These are phyloP conservation scores for Lophura nycthemera DNA, from an alignment of 2,113 vertebrate genomes.

Conservation along the genomic window DNA sequence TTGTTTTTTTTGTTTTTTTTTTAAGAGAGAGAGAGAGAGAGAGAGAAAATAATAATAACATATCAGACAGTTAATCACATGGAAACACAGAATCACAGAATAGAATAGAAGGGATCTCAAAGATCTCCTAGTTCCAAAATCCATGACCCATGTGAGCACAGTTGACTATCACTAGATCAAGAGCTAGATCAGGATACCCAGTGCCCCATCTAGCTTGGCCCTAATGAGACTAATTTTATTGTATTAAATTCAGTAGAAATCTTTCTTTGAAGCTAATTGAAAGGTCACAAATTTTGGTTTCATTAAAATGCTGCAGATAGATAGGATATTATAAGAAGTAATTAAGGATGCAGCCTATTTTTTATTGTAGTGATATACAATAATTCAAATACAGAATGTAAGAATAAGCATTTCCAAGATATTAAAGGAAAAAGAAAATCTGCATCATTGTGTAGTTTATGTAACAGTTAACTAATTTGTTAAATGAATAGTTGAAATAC, in stretches of 20 bases:
- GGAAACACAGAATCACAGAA: too few relatives aligned
- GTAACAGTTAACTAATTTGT: fast-evolving
- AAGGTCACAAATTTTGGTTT: background rate
- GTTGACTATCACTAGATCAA: too few relatives aligned
- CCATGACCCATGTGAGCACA: too few relatives aligned
- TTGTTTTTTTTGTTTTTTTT: too few relatives aligned
- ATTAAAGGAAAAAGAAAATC: background rate
- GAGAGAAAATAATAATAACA: background rate
- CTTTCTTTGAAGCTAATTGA: background rate
- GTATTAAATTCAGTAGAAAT: background rate
- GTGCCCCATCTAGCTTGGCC: too few relatives aligned
- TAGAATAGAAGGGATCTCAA: too few relatives aligned
- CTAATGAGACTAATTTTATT: background rate
- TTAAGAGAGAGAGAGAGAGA: too few relatives aligned
- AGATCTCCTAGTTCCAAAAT: too few relatives aligned
- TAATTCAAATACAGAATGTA: background rate
- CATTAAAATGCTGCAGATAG: background rate
- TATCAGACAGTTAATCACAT: background rate
- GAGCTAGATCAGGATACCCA: too few relatives aligned
- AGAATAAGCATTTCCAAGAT: background rate
- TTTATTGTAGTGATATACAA: background rate
- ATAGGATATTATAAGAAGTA: background rate
- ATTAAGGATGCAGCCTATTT: background rate
- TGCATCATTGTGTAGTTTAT: background rate
- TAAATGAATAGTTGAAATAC: fast-evolving